Percentiles rank a stretch among this genome's conserved stretches.
Evolutionary conservation across 2,888 invertebrate species (phyloP).

Genomic region (Teinopalpus imperialis): DNA sequence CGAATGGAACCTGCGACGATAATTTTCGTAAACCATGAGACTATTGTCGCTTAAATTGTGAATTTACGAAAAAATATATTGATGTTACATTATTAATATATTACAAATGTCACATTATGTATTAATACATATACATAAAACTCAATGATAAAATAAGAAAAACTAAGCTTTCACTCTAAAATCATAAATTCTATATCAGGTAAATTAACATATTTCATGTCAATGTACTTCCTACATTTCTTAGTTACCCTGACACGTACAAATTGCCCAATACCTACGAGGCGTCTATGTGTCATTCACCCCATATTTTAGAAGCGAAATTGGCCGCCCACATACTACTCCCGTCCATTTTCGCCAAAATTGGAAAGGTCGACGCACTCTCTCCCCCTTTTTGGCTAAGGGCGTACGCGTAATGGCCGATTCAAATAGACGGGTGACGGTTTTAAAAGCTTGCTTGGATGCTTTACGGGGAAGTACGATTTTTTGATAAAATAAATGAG

Average conservation of each 20-base stretch:
- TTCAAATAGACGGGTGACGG: not conserved
- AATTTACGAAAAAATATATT: too few species aligned
- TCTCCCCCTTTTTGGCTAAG: constrained; percentile 21
- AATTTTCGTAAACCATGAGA: too few species aligned
- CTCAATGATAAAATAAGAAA: too few species aligned
- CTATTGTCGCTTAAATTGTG: too few species aligned
- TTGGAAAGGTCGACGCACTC: constrained; percentile 22
- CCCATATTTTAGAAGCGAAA: not conserved
- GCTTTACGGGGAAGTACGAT: not conserved
- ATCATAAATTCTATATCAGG: not conserved
- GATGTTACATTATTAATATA: too few species aligned
- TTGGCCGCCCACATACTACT: constrained; percentile 6
- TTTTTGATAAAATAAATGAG: too few species aligned
- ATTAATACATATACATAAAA: too few species aligned
- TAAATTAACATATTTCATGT: not conserved
- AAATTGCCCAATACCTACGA: not conserved
- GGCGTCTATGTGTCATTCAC: constrained; percentile 5
- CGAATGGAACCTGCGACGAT: too few species aligned
- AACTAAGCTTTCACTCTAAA: too few species aligned
- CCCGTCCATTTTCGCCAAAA: constrained; percentile 10
- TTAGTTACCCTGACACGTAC: not conserved
- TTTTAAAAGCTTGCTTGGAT: constrained; percentile 1
- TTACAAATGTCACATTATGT: too few species aligned
- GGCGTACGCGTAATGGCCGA: constrained; percentile 1
- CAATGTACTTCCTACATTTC: not conserved